These are phyloP conservation scores for Colostygia pectinataria DNA, from an alignment of 2,888 invertebrate species.

Conservation along the genomic window DNA sequence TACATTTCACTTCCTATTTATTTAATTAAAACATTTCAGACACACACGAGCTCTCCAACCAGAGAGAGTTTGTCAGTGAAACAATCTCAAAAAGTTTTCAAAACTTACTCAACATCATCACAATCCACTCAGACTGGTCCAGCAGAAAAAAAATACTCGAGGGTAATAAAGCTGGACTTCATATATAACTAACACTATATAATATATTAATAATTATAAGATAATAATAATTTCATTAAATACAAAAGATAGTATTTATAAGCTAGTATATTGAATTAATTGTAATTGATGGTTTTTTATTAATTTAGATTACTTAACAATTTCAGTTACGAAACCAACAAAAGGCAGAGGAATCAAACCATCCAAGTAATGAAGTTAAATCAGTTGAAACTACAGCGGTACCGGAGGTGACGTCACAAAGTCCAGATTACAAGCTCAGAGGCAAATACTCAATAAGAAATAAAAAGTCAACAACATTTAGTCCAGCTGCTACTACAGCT, in stretches of 20 bases:
- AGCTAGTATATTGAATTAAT: too few species aligned
- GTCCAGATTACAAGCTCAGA: slow-evolving; percentile 55
- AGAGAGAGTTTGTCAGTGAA: slow-evolving; percentile 78
- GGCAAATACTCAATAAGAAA: slow-evolving; percentile 57
- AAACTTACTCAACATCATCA: slow-evolving; percentile 63
- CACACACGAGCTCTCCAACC: slow-evolving; percentile 70
- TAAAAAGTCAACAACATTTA: slow-evolving; percentile 53
- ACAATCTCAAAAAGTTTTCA: slow-evolving; percentile 77
- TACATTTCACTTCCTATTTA: slow-evolving; percentile 11
- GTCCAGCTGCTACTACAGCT: slow-evolving; percentile 41
- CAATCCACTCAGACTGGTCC: slow-evolving; percentile 64
- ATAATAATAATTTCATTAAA: too few species aligned
- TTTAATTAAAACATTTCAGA: slow-evolving; percentile 60
- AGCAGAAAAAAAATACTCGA: slow-evolving; percentile 65
- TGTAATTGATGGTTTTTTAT: too few species aligned
- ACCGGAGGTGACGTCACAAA: slow-evolving; percentile 44
- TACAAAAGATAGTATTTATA: too few species aligned
- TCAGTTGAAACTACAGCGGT: slow-evolving; percentile 35
- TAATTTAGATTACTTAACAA: too few species aligned
- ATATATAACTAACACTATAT: not conserved
- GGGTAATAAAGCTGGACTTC: slow-evolving; percentile 56
- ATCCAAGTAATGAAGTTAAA: slow-evolving; percentile 41
- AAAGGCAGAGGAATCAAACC: slow-evolving; percentile 47
- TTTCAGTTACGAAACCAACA: slow-evolving; percentile 60
- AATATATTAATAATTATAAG: too few species aligned